These are phyloP conservation scores for Ochropleura leucogaster DNA, from an alignment of 2,888 invertebrate genomes.

Conservation along the genomic window DNA sequence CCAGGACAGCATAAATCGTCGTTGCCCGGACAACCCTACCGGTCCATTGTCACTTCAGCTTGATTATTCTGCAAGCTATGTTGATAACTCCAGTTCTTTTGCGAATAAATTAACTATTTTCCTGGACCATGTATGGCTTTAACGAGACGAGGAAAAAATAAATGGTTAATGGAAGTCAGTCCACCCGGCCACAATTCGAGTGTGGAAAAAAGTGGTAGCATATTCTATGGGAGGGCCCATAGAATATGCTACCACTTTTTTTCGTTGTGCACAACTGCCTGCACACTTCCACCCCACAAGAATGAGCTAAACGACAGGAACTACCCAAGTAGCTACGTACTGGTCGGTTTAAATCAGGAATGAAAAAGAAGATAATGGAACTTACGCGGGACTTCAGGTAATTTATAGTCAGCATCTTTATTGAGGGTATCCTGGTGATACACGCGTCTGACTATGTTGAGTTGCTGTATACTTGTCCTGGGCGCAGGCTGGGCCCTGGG, in stretches of 20 bases:
- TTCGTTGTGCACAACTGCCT: neutral
- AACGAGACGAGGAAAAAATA: neutral
- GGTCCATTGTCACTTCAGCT: neutral
- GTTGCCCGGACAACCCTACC: neutral
- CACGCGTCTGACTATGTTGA: slow-evolving; percentile 91
- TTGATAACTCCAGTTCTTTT: neutral
- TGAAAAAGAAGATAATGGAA: slow-evolving; percentile 25
- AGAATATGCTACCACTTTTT: neutral
- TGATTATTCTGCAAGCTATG: neutral
- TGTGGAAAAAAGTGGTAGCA: no score
- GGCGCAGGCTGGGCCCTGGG: slow-evolving; percentile 78
- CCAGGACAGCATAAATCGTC: neutral
- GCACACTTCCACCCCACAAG: neutral
- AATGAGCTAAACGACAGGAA: neutral
- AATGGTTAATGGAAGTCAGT: neutral
- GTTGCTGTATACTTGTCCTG: slow-evolving; percentile 79
- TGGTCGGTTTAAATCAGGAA: neutral
- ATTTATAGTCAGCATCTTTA: slow-evolving; percentile 91
- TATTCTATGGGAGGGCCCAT: no score
- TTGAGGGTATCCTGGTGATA: slow-evolving; percentile 93
- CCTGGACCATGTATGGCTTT: neutral
- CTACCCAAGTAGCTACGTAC: neutral
- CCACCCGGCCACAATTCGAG: neutral
- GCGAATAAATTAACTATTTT: neutral
- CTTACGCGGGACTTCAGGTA: slow-evolving; percentile 86